Base-by-base conservation (phyloP, 2,797 vertebrate species). In the Amblyopsis hoosieri region DNA sequence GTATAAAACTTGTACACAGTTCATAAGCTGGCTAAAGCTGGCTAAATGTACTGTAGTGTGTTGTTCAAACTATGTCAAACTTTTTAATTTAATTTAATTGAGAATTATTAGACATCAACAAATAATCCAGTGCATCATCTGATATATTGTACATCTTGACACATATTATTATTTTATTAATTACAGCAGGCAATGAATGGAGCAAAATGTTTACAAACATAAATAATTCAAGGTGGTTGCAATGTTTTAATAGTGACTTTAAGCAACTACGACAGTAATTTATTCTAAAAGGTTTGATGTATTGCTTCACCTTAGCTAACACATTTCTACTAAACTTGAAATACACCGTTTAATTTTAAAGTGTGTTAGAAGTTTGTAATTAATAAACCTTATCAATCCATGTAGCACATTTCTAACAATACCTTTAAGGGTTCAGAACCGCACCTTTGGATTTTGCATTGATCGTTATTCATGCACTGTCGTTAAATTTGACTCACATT, bases 401-500 rank as follows among this genome's bases (percentile, higher is more conserved):
- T 54, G 31, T 14, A 54, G 57, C 48, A 58, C 53, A 56, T 68
- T 60, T 51, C 60, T 14, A 66, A 55, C 11, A 29, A 1, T 53
- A 66, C 69, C n/a, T 71, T 78, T 73, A 31, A 76, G 67, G 13
- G 2, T 51, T 72, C 9, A 60, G 60, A 74, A 67, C 64, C 31
- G 17, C 29, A 57, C 56, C 45, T 67, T 78, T 62, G 14, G 8
- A 31, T 64, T 33, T 62, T 10, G 23, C 49, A 45, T 76, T 15
- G 23, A 29, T 29, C 3, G 23, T 29, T 29, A 29, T 29, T 29
- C 23, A 29, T 29, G 23, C 23, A 29, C 3, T 29, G 72, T 83
- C 52, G 75, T 64, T 75, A 85, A 81, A 29, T n/a, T 9, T 50
- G 60, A 56, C 51, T 76, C 55, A 52, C 54, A 68, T 66, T 49